Conservation (phyloP, 92 coral and sea anemone species). For the Isaurus tuberculatus region DNA sequence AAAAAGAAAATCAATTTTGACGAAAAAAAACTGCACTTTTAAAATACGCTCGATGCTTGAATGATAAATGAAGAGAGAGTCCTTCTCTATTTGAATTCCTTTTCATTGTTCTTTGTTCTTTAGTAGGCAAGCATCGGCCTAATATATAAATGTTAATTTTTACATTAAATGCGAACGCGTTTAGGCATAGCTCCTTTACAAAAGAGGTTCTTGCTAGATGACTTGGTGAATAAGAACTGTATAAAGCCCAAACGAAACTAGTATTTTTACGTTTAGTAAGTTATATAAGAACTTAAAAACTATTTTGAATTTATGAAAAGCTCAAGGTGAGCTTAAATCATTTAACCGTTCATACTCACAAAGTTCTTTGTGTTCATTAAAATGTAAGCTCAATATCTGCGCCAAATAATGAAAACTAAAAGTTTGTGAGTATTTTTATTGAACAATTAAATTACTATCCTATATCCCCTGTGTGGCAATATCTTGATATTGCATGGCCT, state of each 20-base stretch:
- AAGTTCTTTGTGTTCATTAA: background rate
- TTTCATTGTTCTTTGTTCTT: constrained; percentile 7
- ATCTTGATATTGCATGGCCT: constrained; percentile 11
- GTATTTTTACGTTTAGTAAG: background rate
- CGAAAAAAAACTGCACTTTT: background rate
- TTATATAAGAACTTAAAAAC: background rate
- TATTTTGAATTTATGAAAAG: background rate
- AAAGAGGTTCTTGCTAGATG: background rate
- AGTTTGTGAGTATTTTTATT: constrained; percentile 10
- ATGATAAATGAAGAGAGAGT: background rate
- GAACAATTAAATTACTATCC: background rate
- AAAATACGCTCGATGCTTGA: background rate
- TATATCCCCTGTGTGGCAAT: background rate
- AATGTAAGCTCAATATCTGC: background rate
- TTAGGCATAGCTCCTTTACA: background rate
- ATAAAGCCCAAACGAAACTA: background rate
- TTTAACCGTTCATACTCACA: background rate
- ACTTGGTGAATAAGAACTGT: background rate
- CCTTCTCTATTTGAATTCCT: background rate
- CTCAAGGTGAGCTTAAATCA: background rate
- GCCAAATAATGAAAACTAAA: background rate
- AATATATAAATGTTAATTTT: background rate
- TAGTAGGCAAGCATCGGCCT: background rate
- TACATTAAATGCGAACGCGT: background rate
- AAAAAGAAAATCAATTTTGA: background rate